Evolutionary conservation across 1,140 invertebrate genomes (phyloP).

Genomic region (Drosophila novamexicana): DNA sequence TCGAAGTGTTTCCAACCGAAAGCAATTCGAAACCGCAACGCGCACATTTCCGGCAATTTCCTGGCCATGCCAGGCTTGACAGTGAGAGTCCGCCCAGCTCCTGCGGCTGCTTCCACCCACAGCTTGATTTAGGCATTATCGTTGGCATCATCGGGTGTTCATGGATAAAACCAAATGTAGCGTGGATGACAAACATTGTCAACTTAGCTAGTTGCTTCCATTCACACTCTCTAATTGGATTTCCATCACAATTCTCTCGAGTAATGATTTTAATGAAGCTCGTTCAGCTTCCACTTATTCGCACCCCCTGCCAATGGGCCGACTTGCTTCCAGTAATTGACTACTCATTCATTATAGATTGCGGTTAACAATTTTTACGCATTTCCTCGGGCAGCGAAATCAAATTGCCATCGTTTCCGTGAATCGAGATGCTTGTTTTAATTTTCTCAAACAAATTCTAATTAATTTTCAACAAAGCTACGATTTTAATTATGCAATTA

Average conservation of each 20-base stretch:
- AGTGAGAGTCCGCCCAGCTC: background rate
- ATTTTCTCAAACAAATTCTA: constrained; percentile 27
- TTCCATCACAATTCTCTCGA: background rate
- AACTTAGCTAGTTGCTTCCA: constrained; percentile 20
- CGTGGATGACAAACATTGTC: constrained; percentile 55
- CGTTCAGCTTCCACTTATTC: background rate
- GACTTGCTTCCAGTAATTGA: constrained; percentile 17
- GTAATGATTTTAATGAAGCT: constrained; percentile 39
- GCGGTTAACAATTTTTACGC: constrained; percentile 13
- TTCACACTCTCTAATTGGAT: constrained; percentile 20
- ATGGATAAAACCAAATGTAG: constrained; percentile 47
- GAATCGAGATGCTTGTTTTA: constrained; percentile 7
- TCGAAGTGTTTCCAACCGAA: constrained; percentile 18
- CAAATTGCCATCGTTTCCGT: constrained; percentile 25
- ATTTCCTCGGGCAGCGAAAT: constrained; percentile 12
- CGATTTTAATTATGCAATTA: constrained; percentile 25
- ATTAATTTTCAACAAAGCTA: constrained; percentile 19
- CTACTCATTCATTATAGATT: constrained; percentile 42
- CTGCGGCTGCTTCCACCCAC: background rate
- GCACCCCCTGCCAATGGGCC: no score
- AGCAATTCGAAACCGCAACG: constrained; percentile 15
- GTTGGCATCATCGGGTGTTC: background rate
- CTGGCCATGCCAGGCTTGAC: constrained; percentile 4
- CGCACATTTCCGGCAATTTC: constrained; percentile 51
- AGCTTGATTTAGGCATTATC: constrained; percentile 41